phyloP scores from a whole-genome alignment of 2,113 vertebrate species.

The Pachypanchax playfairii region DNA sequence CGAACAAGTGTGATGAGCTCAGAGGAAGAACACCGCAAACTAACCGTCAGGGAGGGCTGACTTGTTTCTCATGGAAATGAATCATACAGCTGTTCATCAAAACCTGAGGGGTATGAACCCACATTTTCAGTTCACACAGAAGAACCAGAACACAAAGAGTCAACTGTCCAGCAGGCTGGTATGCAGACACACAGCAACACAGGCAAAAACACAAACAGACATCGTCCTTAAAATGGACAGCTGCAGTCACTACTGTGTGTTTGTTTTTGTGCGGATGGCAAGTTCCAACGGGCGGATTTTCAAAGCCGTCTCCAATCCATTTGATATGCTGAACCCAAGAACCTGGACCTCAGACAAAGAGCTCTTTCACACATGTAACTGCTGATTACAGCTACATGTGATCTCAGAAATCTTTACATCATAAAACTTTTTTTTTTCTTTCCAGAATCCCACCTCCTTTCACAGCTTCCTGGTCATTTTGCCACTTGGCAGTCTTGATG shows the following conservation, averaged over 20 bases:
- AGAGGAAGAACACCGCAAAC: constrained; percentile 6
- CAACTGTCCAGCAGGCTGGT: constrained; percentile 48
- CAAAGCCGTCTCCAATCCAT: constrained; percentile 78
- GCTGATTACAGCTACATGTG: constrained; percentile 74
- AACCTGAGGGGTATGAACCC: constrained; percentile 7
- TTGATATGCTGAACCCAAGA: constrained; percentile 80
- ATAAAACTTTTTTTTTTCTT: constrained; percentile 65
- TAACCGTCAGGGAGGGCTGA: background rate
- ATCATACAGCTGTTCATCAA: constrained; percentile 23
- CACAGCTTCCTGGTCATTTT: constrained; percentile 32
- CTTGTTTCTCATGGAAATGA: constrained; percentile 8
- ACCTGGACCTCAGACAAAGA: constrained; percentile 75
- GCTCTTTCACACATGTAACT: constrained; percentile 74
- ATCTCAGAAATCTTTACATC: constrained; percentile 75
- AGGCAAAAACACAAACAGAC: constrained; percentile 46
- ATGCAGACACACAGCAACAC: constrained; percentile 50
- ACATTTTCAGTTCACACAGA: constrained; percentile 31
- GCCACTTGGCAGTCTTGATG: constrained; percentile 25
- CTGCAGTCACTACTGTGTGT: constrained; percentile 54
- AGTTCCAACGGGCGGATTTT: constrained; percentile 70
- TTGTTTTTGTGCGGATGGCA: constrained; percentile 72
- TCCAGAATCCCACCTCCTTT: constrained; percentile 45
- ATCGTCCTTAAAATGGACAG: constrained; percentile 48
- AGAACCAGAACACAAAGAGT: constrained; percentile 31
- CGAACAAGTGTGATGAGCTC: background rate